phyloP scores from a whole-genome alignment of 2,888 invertebrate species.

The Megastigmus dorsalis region DNA sequence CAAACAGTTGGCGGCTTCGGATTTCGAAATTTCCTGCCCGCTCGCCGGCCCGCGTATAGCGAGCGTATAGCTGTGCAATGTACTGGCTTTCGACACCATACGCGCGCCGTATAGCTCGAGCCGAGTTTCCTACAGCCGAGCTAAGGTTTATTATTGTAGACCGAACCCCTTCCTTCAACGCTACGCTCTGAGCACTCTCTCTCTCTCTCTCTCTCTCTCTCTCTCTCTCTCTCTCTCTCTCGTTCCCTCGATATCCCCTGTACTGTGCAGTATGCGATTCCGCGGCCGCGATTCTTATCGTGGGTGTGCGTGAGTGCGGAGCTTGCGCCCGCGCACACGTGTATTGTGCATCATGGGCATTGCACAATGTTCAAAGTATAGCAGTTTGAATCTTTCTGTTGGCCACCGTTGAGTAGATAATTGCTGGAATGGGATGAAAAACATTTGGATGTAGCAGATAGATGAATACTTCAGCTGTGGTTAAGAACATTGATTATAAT shows the following conservation, averaged over 20 bases:
- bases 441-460: too few relatives aligned
- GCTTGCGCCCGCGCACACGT: neutral
- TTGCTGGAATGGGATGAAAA: too few relatives aligned
- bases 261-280: too few relatives aligned
- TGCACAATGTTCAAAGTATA: too few relatives aligned
- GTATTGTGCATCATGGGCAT: neutral
- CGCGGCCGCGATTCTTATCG: too few relatives aligned
- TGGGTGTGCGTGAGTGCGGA: too few relatives aligned
- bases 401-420: too few relatives aligned
- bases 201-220: conserved; percentile 41
- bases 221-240: conserved; percentile 33
- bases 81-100: conserved; percentile 36
- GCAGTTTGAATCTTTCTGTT: too few relatives aligned
- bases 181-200: conserved; percentile 17
- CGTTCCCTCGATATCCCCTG: neutral
- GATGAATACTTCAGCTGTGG: too few relatives aligned
- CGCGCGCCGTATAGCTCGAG: neutral
- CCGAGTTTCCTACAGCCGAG: neutral
- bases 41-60: too few relatives aligned
- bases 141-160: conserved; percentile 69
- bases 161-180: conserved; percentile 61
- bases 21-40: conserved; percentile 52
- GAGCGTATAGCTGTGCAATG: conserved; percentile 14
- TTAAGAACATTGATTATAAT: too few relatives aligned
- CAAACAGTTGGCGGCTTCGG: conserved; percentile 34